phyloP scores from a whole-genome alignment of 2,113 vertebrate species.

The Oreochromis spilurus region DNA sequence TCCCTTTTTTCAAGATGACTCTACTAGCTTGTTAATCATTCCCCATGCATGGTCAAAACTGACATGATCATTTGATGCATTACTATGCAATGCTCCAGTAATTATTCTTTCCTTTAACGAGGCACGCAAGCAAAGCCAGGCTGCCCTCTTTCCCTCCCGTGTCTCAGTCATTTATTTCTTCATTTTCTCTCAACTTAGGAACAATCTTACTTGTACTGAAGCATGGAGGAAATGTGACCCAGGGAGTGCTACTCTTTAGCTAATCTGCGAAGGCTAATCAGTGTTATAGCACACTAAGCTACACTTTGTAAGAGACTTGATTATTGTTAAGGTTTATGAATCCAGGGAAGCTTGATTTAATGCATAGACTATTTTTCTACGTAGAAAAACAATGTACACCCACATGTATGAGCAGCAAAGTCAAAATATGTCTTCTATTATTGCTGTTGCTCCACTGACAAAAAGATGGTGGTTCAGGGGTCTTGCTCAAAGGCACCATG shows the following conservation, averaged over 20 bases:
- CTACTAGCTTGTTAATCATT: slow-evolving; percentile 50
- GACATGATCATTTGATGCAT: slow-evolving; percentile 61
- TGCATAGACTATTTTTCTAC: not conserved
- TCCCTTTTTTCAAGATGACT: not conserved
- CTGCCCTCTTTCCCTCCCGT: slow-evolving; percentile 28
- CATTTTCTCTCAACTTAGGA: slow-evolving; percentile 40
- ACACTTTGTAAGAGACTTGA: not conserved
- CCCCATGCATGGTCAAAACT: slow-evolving; percentile 34
- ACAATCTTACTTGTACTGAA: slow-evolving; percentile 26
- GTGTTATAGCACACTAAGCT: not conserved
- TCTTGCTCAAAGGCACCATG: not conserved
- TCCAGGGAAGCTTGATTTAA: not conserved
- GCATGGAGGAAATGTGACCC: slow-evolving; percentile 26
- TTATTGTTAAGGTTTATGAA: not conserved
- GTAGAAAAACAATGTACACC: not conserved
- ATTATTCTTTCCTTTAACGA: slow-evolving; percentile 70
- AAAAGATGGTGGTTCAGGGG: slow-evolving; percentile 11
- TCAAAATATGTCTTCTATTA: not conserved
- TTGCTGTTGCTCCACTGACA: not conserved
- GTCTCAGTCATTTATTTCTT: slow-evolving; percentile 61
- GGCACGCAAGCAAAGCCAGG: slow-evolving; percentile 42
- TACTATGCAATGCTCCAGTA: slow-evolving; percentile 50
- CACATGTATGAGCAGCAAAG: not conserved
- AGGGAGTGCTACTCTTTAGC: slow-evolving; percentile 21
- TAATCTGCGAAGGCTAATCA: not conserved